Evolutionary conservation across 2,888 invertebrate genomes (phyloP), one percentile per base, ranked within the genome.

Genomic region (Hirudinaria manillensis): DNA sequence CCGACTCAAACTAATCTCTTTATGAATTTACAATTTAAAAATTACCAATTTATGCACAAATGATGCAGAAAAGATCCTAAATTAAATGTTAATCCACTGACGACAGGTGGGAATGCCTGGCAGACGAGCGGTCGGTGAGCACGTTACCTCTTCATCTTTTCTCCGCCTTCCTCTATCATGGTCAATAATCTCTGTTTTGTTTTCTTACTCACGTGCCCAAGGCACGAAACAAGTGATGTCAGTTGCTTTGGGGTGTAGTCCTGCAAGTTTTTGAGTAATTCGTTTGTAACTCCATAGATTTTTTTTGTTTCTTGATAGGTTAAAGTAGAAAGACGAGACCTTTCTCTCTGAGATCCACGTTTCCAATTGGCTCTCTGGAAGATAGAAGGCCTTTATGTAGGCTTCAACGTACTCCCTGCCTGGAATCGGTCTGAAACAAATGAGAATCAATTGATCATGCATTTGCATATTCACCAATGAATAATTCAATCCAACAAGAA

Each of bases 331-430:
- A 45, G n/a, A 51, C 21, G 38, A 38, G 3, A 91, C 91, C 77
- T 89, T 89, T 83, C 94, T 92, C 61, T 92, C 91, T 79, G 89
- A 89, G 10, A 98, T 89, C 90, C 97, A 99, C 71, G 90, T 89
- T 83, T 97, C 95, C 56, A 99, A 87, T 74, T 91, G 91, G 77
- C 89, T 89, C 81, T 95, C 91, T 0, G 95, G 93, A 80, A 94
- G 88, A 87, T 99, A 99, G 84, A 92, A 99, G 0, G 97, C 96
- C 84, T 98, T 98, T 0, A 99, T 92, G 83, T 95, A 99, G 75
- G 89, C 89, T 86, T 98, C 97, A 0, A 98, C 96, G 82, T 92
- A 93, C 75, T 92, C 91, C 79, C 91, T 90, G 82, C 92, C 92
- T 0, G 96, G 94, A 24, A 94, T 82, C 2, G 94, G 94, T 77